Evolutionary conservation across 2,888 invertebrate species (phyloP).

Genomic region (Nomada flava): DNA sequence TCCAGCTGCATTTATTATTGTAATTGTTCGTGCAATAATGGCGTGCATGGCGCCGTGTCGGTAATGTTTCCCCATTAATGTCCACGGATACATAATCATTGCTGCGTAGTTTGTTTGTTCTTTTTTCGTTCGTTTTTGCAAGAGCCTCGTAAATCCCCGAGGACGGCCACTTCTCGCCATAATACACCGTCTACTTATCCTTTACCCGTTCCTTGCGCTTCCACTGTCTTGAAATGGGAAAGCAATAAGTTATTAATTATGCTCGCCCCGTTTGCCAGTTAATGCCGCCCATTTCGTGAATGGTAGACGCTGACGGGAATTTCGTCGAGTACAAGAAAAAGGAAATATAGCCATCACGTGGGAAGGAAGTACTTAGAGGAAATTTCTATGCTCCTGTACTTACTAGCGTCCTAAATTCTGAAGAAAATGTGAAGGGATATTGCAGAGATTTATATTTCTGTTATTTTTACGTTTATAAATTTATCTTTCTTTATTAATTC

Average conservation of each 20-base stretch:
- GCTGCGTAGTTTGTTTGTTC: background rate
- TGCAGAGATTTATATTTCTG: too few species aligned
- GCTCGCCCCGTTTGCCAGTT: constrained; percentile 1
- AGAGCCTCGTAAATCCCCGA: constrained; percentile 54
- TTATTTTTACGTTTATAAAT: too few species aligned
- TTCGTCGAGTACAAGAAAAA: background rate
- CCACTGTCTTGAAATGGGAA: background rate
- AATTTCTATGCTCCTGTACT: too few species aligned
- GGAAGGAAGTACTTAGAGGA: too few species aligned
- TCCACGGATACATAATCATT: constrained; percentile 4
- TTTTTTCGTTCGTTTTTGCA: constrained; percentile 12
- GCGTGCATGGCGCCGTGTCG: constrained; percentile 6
- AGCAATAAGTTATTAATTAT: constrained; percentile 27
- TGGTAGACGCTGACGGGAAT: background rate
- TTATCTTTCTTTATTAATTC: too few species aligned
- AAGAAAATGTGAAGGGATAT: too few species aligned
- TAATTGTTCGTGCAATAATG: background rate
- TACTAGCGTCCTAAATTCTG: too few species aligned
- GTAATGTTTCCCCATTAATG: constrained; percentile 2
- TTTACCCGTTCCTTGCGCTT: background rate
- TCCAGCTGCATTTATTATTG: background rate
- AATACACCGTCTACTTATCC: constrained; percentile 28
- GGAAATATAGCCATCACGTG: too few species aligned
- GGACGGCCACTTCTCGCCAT: constrained; percentile 64
- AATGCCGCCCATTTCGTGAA: background rate